Base-by-base conservation (phyloP, 2,113 vertebrate species). In the Patagioenas fasciata region DNA sequence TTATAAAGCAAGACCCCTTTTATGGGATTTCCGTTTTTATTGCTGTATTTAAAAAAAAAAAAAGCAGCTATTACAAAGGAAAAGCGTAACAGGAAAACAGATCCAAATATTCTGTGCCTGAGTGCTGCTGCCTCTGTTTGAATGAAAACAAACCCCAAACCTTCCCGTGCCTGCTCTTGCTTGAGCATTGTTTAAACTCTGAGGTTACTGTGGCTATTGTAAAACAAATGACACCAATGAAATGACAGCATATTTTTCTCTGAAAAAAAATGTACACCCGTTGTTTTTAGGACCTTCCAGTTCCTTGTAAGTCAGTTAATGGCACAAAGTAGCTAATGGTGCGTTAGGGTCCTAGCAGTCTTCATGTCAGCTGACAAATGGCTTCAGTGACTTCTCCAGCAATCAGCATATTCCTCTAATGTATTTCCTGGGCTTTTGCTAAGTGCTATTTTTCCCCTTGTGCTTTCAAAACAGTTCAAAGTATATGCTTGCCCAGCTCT, bases 51-150 rank as follows among this genome's bases (percentile, higher is more conserved):
- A 51, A 65, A 75, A 75, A 91, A 82, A 75, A 26, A 28, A 72
- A 82, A 95, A 87, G 47, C 88, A 48, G 57, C 89, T 91, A 92
- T 93, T 95, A 66, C 0, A 23, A 93, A 89, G 91, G 94, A 95
- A 95, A 95, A 92, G 62, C 47, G 2, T 93, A 96, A 95, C 94
- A 96, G 96, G 93, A 96, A 97, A 94, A 80, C 56, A 91, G 58
- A 80, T 80, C 40, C 19, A 0, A 94, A 71, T 94, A 88, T 57
- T 81, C 80, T 28, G 53, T 80, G 82, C 56, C 36, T 2, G 21
- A 92, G 47, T 61, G 58, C 69, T 75, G 78, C 80, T 88, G 91
- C 84, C 65, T 83, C 71, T 88, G 4, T 91, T 96, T 80, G 85
- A 91, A 93, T 67, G 32, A 90, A 96, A 96, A 93, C 95, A 94